phyloP scores from a whole-genome alignment of 2,113 vertebrate genomes.

The Spilogale gracilis region DNA sequence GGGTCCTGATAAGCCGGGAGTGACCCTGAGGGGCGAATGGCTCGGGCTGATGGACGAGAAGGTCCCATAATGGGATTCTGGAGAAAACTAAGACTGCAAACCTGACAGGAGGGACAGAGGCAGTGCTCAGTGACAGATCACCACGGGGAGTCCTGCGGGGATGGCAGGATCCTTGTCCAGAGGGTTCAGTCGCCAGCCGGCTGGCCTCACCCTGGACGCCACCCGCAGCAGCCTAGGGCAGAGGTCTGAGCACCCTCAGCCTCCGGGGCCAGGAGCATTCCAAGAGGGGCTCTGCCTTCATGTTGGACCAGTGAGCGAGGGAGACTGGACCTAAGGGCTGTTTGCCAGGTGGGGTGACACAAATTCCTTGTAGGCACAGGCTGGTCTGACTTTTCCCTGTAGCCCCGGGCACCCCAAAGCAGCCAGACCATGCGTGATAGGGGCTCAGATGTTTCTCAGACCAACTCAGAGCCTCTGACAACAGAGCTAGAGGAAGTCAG shows the following conservation, averaged over 20 bases:
- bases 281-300: not conserved
- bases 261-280: not conserved
- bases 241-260: not conserved
- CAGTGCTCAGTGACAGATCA: not conserved
- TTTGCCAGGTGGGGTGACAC: not conserved
- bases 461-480: not conserved
- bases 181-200: not conserved
- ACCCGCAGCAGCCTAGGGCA: not conserved
- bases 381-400: not conserved
- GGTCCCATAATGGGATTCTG: not conserved
- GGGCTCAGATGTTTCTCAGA: not conserved
- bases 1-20: too few relatives aligned
- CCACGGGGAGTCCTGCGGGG: not conserved
- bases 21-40: not conserved
- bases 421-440: not conserved
- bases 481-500: not conserved
- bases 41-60: not conserved
- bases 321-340: not conserved
- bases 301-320: accelerated
- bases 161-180: not conserved
- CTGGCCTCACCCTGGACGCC: not conserved
- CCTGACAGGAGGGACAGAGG: not conserved
- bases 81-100: not conserved
- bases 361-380: not conserved
- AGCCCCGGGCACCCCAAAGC: not conserved